phyloP scores from a whole-genome alignment of 2,888 invertebrate genomes.

The Trichogramma evanescens region DNA sequence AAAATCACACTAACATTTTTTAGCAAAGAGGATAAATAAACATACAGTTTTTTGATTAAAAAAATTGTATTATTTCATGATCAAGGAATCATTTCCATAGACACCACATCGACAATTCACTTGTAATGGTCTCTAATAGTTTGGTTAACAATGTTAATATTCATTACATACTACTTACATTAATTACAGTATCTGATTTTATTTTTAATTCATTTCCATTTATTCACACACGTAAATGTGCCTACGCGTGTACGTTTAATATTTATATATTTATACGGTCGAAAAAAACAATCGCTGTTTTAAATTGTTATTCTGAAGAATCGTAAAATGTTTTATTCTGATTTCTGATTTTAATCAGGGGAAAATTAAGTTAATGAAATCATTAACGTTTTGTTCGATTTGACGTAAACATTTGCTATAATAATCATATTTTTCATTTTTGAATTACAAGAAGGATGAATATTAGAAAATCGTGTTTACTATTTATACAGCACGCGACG shows the following conservation, averaged over 20 bases:
- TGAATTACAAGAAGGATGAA: too few relatives aligned
- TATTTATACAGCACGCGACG: too few relatives aligned
- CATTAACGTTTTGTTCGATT: too few relatives aligned
- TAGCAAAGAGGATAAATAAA: background rate
- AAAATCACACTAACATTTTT: background rate
- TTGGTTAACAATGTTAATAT: conserved; percentile 36
- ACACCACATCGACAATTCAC: conserved; percentile 34
- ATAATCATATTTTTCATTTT: too few relatives aligned
- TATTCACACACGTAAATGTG: conserved; percentile 20
- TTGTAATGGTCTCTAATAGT: conserved; percentile 33
- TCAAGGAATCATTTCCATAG: conserved; percentile 31
- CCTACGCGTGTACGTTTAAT: conserved; percentile 21
- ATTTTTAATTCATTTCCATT: conserved; percentile 19
- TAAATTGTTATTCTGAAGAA: conserved; percentile 15
- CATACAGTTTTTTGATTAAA: conserved; percentile 16
- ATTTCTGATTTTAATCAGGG: too few relatives aligned
- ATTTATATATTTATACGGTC: conserved; percentile 23
- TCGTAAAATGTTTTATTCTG: background rate
- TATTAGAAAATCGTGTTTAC: too few relatives aligned
- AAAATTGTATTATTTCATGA: conserved; percentile 32
- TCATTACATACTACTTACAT: conserved; percentile 34
- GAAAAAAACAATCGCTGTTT: conserved; percentile 20
- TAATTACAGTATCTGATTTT: conserved; percentile 33
- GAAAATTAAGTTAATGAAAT: too few relatives aligned
- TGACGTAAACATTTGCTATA: too few relatives aligned